phyloP scores from a whole-genome alignment of 2,797 vertebrate genomes.

The Coregonus sp. region DNA sequence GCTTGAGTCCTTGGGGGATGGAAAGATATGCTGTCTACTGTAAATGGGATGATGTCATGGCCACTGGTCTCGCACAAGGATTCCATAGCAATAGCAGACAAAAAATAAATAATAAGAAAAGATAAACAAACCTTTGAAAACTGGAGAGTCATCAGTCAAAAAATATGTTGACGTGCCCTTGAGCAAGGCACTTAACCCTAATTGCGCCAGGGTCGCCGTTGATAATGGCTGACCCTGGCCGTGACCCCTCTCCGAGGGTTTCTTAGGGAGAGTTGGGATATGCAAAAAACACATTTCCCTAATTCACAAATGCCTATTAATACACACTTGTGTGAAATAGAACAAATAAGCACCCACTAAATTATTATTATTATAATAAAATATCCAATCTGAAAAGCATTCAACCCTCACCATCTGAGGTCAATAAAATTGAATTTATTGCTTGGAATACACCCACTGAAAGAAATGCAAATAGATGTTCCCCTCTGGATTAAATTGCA shows the following conservation, averaged over 20 bases:
- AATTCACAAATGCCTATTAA: no score
- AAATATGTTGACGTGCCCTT: no score
- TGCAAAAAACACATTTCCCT: no score
- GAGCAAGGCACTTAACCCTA: no score
- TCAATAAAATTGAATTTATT: background rate
- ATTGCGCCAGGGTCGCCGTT: no score
- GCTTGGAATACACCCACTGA: background rate
- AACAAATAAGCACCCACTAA: no score
- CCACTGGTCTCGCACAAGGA: background rate
- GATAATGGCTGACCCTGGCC: no score
- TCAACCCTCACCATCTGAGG: background rate
- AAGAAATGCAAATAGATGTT: background rate
- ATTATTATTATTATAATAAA: background rate
- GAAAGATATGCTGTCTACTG: background rate
- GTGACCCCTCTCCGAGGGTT: no score
- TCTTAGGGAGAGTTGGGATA: no score
- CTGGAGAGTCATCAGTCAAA: background rate
- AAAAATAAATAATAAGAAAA: background rate
- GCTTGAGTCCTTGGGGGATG: background rate
- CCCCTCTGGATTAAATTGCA: background rate
- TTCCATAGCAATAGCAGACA: background rate
- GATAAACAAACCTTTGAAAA: slow-evolving; percentile 3
- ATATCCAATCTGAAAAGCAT: background rate
- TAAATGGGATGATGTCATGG: slow-evolving; percentile 15
- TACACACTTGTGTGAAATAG: no score